phyloP scores from a whole-genome alignment of 2,797 vertebrate species.

The Streptopelia turtur region DNA sequence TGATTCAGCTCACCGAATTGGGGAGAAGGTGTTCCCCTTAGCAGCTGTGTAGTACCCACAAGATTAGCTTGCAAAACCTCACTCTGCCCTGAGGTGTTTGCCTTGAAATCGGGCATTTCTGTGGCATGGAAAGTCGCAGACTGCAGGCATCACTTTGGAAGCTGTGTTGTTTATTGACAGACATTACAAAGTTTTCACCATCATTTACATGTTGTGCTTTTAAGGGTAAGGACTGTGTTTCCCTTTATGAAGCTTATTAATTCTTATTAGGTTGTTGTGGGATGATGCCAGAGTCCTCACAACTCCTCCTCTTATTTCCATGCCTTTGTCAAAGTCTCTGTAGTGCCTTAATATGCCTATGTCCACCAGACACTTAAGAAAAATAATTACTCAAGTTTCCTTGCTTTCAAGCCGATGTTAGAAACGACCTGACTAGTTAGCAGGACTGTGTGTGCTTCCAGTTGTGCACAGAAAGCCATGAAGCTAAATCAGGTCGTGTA shows the following conservation, averaged over 20 bases:
- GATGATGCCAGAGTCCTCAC: neutral
- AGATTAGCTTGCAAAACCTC: neutral
- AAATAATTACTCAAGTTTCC: neutral
- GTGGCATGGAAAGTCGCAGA: neutral
- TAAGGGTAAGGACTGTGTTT: neutral
- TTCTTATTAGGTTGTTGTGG: neutral
- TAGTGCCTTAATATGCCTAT: accelerated
- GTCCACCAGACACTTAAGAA: neutral
- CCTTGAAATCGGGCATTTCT: neutral
- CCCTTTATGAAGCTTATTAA: neutral
- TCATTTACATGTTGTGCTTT: neutral
- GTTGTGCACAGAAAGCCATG: neutral
- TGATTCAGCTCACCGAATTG: neutral
- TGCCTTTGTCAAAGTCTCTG: neutral
- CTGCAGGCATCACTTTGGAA: neutral
- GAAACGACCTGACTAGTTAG: neutral
- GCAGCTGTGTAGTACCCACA: neutral
- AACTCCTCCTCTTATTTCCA: neutral
- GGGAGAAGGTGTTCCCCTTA: neutral
- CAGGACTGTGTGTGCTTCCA: neutral
- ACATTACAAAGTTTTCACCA: neutral
- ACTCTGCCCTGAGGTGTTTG: neutral
- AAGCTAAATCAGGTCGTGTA: neutral
- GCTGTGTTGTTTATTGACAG: neutral
- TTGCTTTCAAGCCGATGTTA: neutral